phyloP scores from a whole-genome alignment of 1,140 invertebrate species.

The Hyposmocoma kahamanoa region DNA sequence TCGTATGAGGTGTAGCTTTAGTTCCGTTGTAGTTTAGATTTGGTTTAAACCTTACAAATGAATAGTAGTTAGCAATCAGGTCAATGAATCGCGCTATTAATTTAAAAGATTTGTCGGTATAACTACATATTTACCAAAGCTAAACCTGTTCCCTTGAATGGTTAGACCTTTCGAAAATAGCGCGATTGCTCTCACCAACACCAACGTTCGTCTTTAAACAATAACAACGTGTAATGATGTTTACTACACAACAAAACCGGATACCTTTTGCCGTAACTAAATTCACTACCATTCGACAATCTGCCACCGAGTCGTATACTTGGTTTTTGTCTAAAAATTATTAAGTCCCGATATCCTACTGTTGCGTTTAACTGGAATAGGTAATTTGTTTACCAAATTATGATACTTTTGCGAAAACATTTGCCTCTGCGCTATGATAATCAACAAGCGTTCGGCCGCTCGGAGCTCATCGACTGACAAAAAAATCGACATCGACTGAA shows the following conservation, averaged over 20 bases:
- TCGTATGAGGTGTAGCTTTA: too few species aligned
- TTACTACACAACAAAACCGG: not conserved
- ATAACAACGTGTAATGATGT: not conserved
- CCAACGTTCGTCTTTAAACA: not conserved
- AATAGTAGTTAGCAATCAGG: too few species aligned
- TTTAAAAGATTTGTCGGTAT: too few species aligned
- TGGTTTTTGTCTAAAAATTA: not conserved
- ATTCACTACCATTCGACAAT: not conserved
- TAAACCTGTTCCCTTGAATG: too few species aligned
- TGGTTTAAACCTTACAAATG: too few species aligned
- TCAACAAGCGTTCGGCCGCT: not conserved
- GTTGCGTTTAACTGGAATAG: not conserved
- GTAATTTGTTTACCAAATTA: not conserved
- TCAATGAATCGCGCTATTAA: too few species aligned
- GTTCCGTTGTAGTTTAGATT: too few species aligned
- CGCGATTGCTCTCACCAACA: too few species aligned
- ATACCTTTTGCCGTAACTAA: not conserved
- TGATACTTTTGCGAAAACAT: not conserved
- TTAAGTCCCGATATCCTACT: not conserved
- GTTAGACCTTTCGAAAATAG: too few species aligned
- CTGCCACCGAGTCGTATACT: not conserved
- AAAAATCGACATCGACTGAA: too few species aligned
- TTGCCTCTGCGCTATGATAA: not conserved
- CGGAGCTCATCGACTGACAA: conserved; percentile 1
- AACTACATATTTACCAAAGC: too few species aligned